phyloP scores from a whole-genome alignment of 2,888 invertebrate species.

The Piscicola geometra region DNA sequence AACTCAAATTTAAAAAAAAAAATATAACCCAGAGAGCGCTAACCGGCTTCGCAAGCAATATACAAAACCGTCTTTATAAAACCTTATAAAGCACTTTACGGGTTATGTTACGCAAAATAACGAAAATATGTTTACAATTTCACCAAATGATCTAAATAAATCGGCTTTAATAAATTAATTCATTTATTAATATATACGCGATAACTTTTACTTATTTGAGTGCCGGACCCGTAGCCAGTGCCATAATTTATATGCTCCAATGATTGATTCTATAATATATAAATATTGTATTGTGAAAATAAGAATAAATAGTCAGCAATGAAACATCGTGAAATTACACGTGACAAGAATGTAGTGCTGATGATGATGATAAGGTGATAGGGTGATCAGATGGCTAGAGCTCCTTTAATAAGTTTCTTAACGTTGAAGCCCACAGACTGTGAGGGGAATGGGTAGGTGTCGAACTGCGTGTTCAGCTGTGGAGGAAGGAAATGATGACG shows the following conservation, averaged over 20 bases:
- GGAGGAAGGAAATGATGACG: background rate
- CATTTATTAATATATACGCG: background rate
- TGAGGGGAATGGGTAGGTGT: slow-evolving; percentile 67
- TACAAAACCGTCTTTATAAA: too few species aligned
- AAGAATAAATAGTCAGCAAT: too few species aligned
- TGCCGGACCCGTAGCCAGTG: too few species aligned
- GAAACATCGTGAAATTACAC: too few species aligned
- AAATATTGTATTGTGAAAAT: too few species aligned
- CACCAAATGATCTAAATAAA: background rate
- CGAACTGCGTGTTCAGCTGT: slow-evolving; percentile 60
- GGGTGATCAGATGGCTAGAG: slow-evolving; percentile 59
- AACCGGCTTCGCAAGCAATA: background rate
- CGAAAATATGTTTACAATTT: too few species aligned
- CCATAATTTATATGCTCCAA: background rate
- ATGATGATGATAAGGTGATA: too few species aligned
- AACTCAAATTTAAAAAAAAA: too few species aligned
- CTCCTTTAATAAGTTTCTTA: slow-evolving; percentile 82
- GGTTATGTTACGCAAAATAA: too few species aligned
- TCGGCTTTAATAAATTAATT: background rate
- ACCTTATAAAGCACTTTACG: too few species aligned
- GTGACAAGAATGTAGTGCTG: too few species aligned
- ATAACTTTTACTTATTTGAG: background rate
- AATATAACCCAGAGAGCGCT: background rate
- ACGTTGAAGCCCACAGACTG: slow-evolving; percentile 81
- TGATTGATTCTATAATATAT: too few species aligned